Conservation (phyloP, 2,888 invertebrate species). For the Leptinotarsa haldemani region DNA sequence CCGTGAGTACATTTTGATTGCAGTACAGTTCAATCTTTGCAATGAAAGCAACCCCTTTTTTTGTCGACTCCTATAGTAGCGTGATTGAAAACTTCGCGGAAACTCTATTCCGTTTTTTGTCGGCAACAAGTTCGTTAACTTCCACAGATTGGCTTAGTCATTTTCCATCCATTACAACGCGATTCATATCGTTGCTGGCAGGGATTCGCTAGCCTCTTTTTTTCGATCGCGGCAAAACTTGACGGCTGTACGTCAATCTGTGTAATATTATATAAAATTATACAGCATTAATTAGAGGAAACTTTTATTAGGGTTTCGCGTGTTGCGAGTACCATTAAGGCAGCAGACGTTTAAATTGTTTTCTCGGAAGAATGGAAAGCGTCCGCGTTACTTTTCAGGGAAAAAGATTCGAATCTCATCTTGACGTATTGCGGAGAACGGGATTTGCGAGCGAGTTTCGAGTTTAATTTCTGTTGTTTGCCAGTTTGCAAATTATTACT, state of each 20-base stretch:
- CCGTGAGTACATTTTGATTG: not conserved
- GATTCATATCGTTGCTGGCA: constrained; percentile 4
- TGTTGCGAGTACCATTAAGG: not conserved
- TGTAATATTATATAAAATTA: not conserved
- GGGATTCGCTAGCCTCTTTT: constrained; percentile 1
- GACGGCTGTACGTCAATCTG: not conserved
- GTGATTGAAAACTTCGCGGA: constrained; percentile 9
- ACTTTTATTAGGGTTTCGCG: constrained; percentile 12
- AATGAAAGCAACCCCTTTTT: not conserved
- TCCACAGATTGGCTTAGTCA: constrained; percentile 14
- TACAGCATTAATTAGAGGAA: constrained; percentile 5
- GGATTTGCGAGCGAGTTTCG: too few species aligned
- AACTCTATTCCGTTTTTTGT: constrained; percentile 7
- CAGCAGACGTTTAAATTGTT: not conserved
- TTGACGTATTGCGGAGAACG: not conserved
- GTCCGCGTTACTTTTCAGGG: not conserved
- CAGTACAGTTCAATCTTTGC: not conserved
- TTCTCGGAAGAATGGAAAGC: constrained; percentile 1
- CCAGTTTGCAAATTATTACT: too few species aligned
- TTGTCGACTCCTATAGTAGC: not conserved
- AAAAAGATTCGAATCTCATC: not conserved
- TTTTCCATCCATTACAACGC: constrained; percentile 8
- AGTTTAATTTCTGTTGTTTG: too few species aligned
- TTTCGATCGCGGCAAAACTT: not conserved
- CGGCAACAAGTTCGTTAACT: constrained; percentile 20